These are phyloP conservation scores for Alaudala cheleensis DNA, from an alignment of 2,113 vertebrate species.

Conservation along the genomic window DNA sequence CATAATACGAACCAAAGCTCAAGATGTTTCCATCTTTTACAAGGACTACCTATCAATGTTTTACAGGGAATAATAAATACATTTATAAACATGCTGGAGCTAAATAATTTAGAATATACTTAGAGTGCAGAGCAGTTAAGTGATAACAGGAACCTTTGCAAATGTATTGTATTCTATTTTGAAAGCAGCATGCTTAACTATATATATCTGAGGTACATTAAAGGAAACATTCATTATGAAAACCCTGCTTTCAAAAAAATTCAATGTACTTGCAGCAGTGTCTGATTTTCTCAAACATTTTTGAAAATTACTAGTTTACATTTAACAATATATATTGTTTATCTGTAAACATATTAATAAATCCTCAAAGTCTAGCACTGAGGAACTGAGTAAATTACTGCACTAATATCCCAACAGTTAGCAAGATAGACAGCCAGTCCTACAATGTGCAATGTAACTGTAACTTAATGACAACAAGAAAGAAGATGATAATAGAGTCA, in stretches of 20 bases:
- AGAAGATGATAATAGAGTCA: neutral
- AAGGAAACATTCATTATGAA: constrained; percentile 53
- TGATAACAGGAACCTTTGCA: neutral
- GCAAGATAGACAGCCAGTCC: neutral
- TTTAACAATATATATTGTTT: neutral
- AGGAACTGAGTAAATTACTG: neutral
- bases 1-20: neutral
- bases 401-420: neutral
- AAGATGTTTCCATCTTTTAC: constrained; percentile 20
- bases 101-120: constrained; percentile 34
- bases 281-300: constrained; percentile 17
- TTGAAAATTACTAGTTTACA: neutral
- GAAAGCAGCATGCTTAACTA: constrained; percentile 3
- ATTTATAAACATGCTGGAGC: constrained; percentile 20
- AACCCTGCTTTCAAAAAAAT: constrained; percentile 54
- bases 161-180: constrained; percentile 15
- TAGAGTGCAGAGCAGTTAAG: constrained; percentile 1
- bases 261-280: neutral
- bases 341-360: neutral
- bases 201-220: neutral
- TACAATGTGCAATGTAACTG: neutral
- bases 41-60: neutral
- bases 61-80: constrained; percentile 51
- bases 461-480: neutral
- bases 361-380: neutral